Evolutionary conservation across 2,888 invertebrate species (phyloP).

Genomic region (Geophilus truncorum): DNA sequence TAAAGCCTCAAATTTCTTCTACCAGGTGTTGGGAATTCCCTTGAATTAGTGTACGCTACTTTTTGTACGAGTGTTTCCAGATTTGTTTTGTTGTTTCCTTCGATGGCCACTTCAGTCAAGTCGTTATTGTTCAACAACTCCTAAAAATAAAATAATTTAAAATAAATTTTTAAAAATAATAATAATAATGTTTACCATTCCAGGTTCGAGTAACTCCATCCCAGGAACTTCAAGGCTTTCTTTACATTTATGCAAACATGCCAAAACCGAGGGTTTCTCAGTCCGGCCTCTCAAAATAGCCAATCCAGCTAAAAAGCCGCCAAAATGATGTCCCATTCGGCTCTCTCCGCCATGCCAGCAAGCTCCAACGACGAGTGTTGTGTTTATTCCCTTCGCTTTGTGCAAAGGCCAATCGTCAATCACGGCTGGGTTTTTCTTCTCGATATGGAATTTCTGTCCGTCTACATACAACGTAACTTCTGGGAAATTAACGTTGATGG

Average conservation of each 20-base stretch:
- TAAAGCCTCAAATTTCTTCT: conserved; percentile 76
- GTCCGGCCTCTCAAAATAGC: conserved; percentile 69
- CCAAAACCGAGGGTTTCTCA: conserved; percentile 67
- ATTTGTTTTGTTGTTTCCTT: conserved; percentile 84
- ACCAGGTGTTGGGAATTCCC: conserved; percentile 92
- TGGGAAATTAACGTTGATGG: conserved; percentile 86
- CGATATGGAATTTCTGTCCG: conserved; percentile 65
- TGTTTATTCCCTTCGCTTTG: conserved; percentile 87
- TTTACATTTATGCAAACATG: conserved; percentile 74
- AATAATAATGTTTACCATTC: conserved; percentile 55
- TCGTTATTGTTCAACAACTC: conserved; percentile 49
- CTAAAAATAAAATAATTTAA: not conserved
- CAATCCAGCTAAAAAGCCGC: conserved; percentile 82
- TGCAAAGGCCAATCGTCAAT: conserved; percentile 99
- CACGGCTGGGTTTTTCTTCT: conserved; percentile 85
- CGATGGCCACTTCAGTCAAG: conserved; percentile 81
- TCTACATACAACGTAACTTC: conserved; percentile 75
- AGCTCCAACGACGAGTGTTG: conserved; percentile 89
- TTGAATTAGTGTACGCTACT: conserved; percentile 85
- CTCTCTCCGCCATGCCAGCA: conserved; percentile 96
- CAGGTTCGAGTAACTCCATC: conserved; percentile 68
- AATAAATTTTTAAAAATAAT: not conserved
- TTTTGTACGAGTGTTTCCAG: conserved; percentile 78
- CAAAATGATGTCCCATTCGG: conserved; percentile 83
- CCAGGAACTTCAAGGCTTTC: conserved; percentile 74